Base-by-base conservation (phyloP, 1,140 invertebrate genomes). In the Pogonognathellus flavescens region DNA sequence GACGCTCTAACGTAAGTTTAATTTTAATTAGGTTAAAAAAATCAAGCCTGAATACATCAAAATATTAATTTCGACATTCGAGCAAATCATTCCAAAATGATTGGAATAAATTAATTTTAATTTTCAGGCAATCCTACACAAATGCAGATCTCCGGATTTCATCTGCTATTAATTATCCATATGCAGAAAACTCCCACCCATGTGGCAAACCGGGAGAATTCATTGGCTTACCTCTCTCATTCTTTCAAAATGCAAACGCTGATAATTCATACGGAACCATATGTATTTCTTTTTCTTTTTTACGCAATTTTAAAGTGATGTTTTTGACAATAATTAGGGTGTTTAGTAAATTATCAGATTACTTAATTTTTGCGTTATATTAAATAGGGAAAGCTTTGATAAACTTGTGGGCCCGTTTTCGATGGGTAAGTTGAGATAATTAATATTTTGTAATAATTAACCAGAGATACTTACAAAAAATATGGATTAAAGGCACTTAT, bases 161-260 rank as follows among this genome's bases (percentile, higher is more conserved):
- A n/a, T n/a, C 1, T 5, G 25, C 5, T 31, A 55, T 84, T 14
- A 22, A n/a, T 22, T 81, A 81, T 50, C 85, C 86, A 4, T 55
- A 80, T 62, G 85, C 62, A 0, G 84, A 86, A 55, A 87, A 88
- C 72, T 70, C 88, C 0, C 55, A 87, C 62, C 2, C 13, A 70
- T 87, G 88, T 81, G 86, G 82, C 9, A 41, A 60, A 31, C 62
- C 86, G 1, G 88, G 86, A 31, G 50, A 87, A 18, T 86, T 80
- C 18, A 84, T 87, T 22, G 81, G 86, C 50, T 20, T 86, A 7
- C 88, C 86, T 16, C 20, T 22, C 0, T 16, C 18, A 8, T 87
- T 88, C 50, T 88, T 87, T 66, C n/a, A 88, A 16, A 11, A 6
- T 80, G 41, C 55, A 49, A 41, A 66, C 14, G 62, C 62, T 25